Conservation (phyloP, 2,797 vertebrate genomes). For the Manis javanica region DNA sequence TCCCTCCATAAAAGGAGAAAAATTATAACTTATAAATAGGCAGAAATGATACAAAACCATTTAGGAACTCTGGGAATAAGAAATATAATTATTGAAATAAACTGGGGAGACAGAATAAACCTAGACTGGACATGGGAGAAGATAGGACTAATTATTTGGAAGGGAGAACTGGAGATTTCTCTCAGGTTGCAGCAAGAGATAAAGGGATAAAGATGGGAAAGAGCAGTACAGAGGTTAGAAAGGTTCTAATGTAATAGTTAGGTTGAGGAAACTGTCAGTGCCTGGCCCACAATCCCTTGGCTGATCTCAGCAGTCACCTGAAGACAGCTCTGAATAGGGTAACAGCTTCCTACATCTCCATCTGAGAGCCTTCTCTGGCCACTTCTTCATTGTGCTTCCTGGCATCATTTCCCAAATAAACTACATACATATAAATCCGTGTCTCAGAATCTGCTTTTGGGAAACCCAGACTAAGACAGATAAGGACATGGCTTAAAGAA, state of each 20-base stretch:
- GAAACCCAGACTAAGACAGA: slow-evolving; percentile 8
- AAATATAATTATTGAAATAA: slow-evolving; percentile 17
- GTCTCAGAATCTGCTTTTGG: background rate
- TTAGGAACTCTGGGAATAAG: slow-evolving; percentile 21
- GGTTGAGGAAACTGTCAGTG: background rate
- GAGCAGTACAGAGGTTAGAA: background rate
- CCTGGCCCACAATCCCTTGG: background rate
- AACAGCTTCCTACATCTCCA: background rate
- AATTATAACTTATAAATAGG: slow-evolving; percentile 30
- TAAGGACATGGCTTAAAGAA: background rate
- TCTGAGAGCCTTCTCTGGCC: background rate
- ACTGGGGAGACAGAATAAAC: slow-evolving; percentile 11
- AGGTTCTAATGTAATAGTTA: background rate
- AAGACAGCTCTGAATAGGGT: background rate
- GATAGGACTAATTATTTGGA: slow-evolving; percentile 10
- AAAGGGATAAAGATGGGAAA: background rate
- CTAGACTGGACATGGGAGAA: background rate
- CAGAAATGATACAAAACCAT: background rate
- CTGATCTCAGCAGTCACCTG: background rate
- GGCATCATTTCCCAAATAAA: background rate
- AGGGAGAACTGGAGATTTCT: background rate
- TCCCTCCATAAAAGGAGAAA: background rate
- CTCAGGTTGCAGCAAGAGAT: background rate
- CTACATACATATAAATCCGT: background rate
- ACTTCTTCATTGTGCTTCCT: background rate